phyloP scores from a whole-genome alignment of 2,113 vertebrate species.

The Dryoscopus gambensis region DNA sequence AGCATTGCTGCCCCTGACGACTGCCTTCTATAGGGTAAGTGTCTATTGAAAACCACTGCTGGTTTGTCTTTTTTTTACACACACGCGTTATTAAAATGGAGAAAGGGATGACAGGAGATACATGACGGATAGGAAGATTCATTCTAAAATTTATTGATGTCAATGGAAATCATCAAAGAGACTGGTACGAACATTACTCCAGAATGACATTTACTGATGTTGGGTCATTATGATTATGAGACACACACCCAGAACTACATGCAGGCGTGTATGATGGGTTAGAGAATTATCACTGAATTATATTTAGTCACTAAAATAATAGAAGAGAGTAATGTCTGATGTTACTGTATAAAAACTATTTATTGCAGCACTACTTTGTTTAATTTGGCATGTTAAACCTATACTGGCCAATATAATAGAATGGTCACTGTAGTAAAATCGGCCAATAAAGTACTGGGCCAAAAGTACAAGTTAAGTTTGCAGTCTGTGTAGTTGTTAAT shows the following conservation, averaged over 20 bases:
- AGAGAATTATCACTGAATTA: background rate
- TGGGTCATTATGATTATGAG: background rate
- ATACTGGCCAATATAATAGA: background rate
- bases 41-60: background rate
- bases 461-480: background rate
- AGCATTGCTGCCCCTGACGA: slow-evolving; percentile 89
- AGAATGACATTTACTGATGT: background rate
- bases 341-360: background rate
- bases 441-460: background rate
- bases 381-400: background rate
- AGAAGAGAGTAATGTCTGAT: background rate
- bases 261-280: background rate
- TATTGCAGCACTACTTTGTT: background rate
- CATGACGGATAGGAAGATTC: rapidly evolving
- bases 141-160: background rate
- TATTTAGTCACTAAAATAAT: background rate
- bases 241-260: background rate
- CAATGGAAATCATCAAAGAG: background rate
- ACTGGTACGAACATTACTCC: background rate
- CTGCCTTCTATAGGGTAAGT: slow-evolving; percentile 96
- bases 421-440: background rate
- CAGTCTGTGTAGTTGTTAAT: background rate
- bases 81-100: background rate
- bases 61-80: background rate
- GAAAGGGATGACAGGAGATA: background rate